Evolutionary conservation across 1,140 invertebrate species (phyloP).

Genomic region (Cotesia typhae): DNA sequence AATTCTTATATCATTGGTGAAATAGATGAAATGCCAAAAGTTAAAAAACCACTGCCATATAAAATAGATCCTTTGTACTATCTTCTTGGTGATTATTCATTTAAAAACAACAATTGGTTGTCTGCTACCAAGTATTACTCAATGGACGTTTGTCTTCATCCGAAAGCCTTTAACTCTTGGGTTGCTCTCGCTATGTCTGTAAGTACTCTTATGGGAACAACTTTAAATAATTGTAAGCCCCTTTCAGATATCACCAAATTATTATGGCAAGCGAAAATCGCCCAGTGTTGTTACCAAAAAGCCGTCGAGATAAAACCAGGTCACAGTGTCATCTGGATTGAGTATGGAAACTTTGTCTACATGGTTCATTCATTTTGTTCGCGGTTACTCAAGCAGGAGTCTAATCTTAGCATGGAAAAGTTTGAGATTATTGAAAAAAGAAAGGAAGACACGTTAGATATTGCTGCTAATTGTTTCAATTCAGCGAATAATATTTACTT

Average conservation of each 20-base stretch:
- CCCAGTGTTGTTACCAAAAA: slow-evolving; percentile 80
- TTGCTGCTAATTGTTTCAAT: slow-evolving; percentile 80
- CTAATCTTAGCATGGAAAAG: slow-evolving; percentile 79
- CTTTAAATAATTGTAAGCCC: slow-evolving; percentile 78
- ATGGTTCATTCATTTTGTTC: slow-evolving; percentile 88
- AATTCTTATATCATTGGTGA: slow-evolving; percentile 74
- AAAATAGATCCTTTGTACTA: slow-evolving; percentile 83
- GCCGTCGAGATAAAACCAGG: slow-evolving; percentile 77
- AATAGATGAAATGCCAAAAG: slow-evolving; percentile 65
- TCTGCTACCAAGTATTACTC: slow-evolving; percentile 85
- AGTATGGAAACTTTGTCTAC: slow-evolving; percentile 88
- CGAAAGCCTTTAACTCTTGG: slow-evolving; percentile 88
- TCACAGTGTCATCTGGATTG: slow-evolving; percentile 84
- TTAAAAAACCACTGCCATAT: slow-evolving; percentile 63
- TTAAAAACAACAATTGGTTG: slow-evolving; percentile 83
- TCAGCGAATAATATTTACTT: slow-evolving; percentile 73
- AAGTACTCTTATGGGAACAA: slow-evolving; percentile 81
- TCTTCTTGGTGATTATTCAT: slow-evolving; percentile 89
- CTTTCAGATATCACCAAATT: slow-evolving; percentile 75
- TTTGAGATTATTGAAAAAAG: slow-evolving; percentile 78
- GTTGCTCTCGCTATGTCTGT: slow-evolving; percentile 86
- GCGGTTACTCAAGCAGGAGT: slow-evolving; percentile 81
- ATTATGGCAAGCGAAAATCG: slow-evolving; percentile 75
- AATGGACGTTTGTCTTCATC: slow-evolving; percentile 83
- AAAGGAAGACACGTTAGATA: slow-evolving; percentile 80